Percentiles rank a stretch among this genome's conserved stretches.
These are phyloP conservation scores for Anthopleura sola DNA, from an alignment of 64 coral and sea anemone species.

Conservation along the genomic window DNA sequence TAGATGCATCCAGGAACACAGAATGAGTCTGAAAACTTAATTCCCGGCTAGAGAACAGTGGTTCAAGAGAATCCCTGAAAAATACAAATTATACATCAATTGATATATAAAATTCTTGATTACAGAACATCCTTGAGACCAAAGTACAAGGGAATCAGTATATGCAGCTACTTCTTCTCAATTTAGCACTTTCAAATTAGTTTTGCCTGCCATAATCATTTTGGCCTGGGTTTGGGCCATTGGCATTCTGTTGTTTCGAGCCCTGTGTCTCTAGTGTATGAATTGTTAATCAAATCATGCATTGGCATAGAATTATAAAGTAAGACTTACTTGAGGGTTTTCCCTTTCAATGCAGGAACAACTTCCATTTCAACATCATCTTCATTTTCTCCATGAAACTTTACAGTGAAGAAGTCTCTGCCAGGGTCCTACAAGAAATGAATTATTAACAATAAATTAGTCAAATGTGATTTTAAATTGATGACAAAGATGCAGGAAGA, in stretches of 20 bases:
- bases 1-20: slow-evolving; percentile 92
- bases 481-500: too few relatives aligned
- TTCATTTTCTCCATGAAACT: slow-evolving; percentile 55
- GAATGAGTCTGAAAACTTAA: slow-evolving; percentile 87
- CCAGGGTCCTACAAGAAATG: slow-evolving; percentile 59
- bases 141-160: too few relatives aligned
- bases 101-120: too few relatives aligned
- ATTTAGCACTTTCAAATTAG: too few relatives aligned
- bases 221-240: too few relatives aligned
- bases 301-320: too few relatives aligned
- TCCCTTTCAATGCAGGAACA: slow-evolving; percentile 82
- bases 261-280: too few relatives aligned
- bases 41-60: slow-evolving; percentile 46
- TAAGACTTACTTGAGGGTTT: slow-evolving; percentile 72
- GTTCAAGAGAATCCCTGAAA: slow-evolving; percentile 89
- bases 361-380: slow-evolving; percentile 55
- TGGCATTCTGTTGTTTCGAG: neutral
- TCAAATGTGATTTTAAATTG: too few relatives aligned
- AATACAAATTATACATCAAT: neutral
- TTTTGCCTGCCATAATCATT: too few relatives aligned
- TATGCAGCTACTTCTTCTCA: too few relatives aligned
- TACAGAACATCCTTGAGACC: too few relatives aligned
- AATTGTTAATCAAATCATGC: too few relatives aligned
- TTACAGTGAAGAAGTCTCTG: slow-evolving; percentile 70
- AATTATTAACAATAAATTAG: neutral